Conservation (phyloP, 35 echinoderm and acorn worm genomes). For the Holothuria glaberrima region DNA sequence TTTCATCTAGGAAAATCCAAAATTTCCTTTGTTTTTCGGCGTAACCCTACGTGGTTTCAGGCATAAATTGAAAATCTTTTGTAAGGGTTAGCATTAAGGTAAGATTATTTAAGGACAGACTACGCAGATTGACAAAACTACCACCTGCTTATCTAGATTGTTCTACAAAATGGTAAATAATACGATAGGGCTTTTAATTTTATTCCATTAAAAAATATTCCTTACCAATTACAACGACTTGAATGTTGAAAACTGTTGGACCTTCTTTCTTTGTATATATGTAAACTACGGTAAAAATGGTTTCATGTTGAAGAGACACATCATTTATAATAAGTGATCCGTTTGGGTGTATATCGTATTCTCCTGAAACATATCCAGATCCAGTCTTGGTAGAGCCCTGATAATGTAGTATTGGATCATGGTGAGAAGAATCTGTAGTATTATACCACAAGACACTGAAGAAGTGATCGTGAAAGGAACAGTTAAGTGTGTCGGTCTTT, state of each 20-base stretch:
- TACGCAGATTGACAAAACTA: too few species aligned
- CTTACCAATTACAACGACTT: neutral
- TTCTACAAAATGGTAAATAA: too few species aligned
- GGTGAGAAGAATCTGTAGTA: neutral
- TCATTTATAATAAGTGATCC: constrained; percentile 11
- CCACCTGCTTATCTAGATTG: too few species aligned
- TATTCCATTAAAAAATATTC: too few species aligned
- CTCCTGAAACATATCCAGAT: neutral
- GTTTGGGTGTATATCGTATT: neutral
- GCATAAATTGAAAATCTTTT: too few species aligned
- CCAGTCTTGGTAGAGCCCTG: neutral
- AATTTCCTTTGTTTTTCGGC: too few species aligned
- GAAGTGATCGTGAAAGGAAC: neutral
- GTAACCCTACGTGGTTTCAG: too few species aligned
- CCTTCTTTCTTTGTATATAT: neutral
- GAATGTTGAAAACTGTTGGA: neutral
- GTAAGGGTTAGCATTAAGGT: too few species aligned
- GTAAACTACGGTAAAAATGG: neutral
- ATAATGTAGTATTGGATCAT: neutral
- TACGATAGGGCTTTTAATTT: too few species aligned
- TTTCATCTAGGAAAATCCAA: too few species aligned
- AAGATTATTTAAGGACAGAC: too few species aligned
- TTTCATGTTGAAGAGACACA: neutral
- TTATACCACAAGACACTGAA: constrained; percentile 10
- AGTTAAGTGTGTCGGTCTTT: neutral